Percentiles rank a stretch among this genome's conserved stretches.
These are phyloP conservation scores for Stichopus chloronotus DNA, from an alignment of 35 echinoderm and acorn worm species.

Conservation along the genomic window DNA sequence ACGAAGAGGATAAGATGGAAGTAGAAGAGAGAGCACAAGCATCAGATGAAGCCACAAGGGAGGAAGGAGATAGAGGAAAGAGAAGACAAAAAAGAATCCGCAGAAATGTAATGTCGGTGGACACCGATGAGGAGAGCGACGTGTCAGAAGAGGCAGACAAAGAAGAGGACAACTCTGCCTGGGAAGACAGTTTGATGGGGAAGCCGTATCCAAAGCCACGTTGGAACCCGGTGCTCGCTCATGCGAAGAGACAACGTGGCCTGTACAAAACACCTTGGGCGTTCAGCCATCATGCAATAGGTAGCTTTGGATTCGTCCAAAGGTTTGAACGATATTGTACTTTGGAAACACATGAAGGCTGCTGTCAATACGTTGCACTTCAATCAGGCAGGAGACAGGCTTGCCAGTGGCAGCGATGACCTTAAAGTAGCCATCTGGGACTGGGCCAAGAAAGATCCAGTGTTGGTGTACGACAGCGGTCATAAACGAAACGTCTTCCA, in stretches of 20 bases:
- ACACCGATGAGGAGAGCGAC: background rate
- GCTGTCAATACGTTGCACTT: slow-evolving; percentile 97
- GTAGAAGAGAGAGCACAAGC: background rate
- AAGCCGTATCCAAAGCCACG: slow-evolving; percentile 31
- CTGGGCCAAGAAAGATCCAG: slow-evolving; percentile 71
- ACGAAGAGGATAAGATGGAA: background rate
- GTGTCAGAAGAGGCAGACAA: background rate
- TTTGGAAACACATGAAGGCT: slow-evolving; percentile 81
- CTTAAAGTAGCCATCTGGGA: slow-evolving; percentile 88
- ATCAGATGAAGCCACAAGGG: background rate
- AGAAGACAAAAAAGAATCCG: background rate
- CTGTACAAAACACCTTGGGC: slow-evolving; percentile 24
- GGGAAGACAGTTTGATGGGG: slow-evolving; percentile 7
- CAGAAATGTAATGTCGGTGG: background rate
- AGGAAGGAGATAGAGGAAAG: background rate
- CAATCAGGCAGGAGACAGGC: slow-evolving; percentile 74
- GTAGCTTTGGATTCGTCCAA: slow-evolving; percentile 65
- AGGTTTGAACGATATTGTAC: slow-evolving; percentile 77
- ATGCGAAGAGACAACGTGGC: slow-evolving; percentile 58
- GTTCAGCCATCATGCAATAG: slow-evolving; percentile 65
- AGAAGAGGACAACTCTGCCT: background rate
- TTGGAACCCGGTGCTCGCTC: slow-evolving; percentile 36
- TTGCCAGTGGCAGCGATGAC: slow-evolving; percentile 92
- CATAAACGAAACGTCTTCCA: slow-evolving; percentile 97
- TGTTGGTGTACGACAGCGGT: slow-evolving; percentile 78